Evolutionary conservation across 1,140 invertebrate species (phyloP), one percentile per base, ranked within the genome.

Genomic region (Thrips palmi): DNA sequence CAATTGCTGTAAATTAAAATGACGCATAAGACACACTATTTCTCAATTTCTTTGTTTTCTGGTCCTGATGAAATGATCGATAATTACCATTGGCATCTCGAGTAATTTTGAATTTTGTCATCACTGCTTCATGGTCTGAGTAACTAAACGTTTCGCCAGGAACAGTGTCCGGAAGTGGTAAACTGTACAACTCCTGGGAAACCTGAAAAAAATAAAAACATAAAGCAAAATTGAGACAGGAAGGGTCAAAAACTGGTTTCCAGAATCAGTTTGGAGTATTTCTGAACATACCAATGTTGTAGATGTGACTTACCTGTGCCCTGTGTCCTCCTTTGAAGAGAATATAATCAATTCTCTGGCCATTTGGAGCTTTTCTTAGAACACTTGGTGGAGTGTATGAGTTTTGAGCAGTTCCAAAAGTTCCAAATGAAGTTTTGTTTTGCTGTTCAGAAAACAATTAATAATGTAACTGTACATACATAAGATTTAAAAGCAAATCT

Each of bases 81-180:
- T 17, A 10, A 14, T 4, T 10, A 25, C 23, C 4, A 11, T 22
- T 14, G 11, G 12, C 7, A 11, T 22, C 14, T 31, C 21, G 7
- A 56, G 35, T 54, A 21, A 71, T 45, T 47, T 59, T 59, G 12
- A 87, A 52, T 30, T 60, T 64, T 12, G 76, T 67, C 40, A 65
- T 55, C n/a, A 92, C 72, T n/a, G 81, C 84, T 62, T 91, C 86
- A 53, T 92, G 87, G 56, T 92, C 87, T 0, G 86, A 91, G 57
- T 77, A 91, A 51, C 82, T 85, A 47, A 77, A 84, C 34, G 62
- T 52, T 39, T 68, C 52, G 1, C 65, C 65, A 7, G 82, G 79
- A 28, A 91, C 70, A 46, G 73, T 63, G 24, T 74, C 61, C 45
- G 78, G 70, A 34, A 84, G 69, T 4, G 83, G 79, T 43, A 78